phyloP scores from a whole-genome alignment of 2,113 vertebrate genomes.

The Cynopterus brachyotis region DNA sequence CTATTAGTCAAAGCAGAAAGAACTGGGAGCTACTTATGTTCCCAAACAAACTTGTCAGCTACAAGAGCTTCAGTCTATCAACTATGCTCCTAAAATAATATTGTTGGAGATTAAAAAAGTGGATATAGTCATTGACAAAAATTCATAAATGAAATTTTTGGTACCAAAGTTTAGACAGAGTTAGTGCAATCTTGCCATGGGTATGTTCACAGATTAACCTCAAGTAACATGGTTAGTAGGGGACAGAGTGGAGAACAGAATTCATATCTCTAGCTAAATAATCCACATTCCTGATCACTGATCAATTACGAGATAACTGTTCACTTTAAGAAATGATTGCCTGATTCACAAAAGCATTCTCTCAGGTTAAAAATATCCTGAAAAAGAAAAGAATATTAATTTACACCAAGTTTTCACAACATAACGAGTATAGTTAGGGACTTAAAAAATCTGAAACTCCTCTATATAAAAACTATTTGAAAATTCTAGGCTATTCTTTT shows the following conservation, averaged over 20 bases:
- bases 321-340: conserved; percentile 7
- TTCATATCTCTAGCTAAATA: background rate
- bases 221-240: background rate
- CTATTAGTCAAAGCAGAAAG: background rate
- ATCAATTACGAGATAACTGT: background rate
- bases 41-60: background rate
- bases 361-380: background rate
- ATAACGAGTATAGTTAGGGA: background rate
- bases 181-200: background rate
- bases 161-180: background rate
- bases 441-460: background rate
- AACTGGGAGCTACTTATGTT: background rate
- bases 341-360: conserved; percentile 8
- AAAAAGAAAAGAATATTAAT: background rate
- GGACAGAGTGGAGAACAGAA: background rate
- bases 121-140: background rate
- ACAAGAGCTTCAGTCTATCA: background rate
- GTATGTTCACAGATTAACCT: background rate
- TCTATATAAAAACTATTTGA: background rate
- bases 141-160: background rate
- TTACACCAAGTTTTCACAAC: background rate
- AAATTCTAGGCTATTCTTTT: background rate
- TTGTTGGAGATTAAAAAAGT: background rate
- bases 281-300: background rate
- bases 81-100: background rate